Conservation (phyloP, 2,888 invertebrate genomes). For the Amiota communis region DNA sequence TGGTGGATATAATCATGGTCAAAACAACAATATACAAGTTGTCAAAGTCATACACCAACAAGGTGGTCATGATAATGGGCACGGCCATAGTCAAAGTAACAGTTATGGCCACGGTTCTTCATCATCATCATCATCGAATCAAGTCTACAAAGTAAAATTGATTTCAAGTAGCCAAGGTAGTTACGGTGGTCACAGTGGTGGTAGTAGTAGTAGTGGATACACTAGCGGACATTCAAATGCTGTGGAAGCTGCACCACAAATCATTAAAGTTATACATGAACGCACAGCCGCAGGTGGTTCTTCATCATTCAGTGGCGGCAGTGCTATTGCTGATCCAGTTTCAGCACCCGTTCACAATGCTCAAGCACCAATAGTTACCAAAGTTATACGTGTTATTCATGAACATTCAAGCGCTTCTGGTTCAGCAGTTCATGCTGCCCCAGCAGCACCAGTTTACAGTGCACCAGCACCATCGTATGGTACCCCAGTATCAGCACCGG, state of each 20-base stretch:
- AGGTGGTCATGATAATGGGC: constrained; percentile 23
- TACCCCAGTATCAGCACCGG: constrained; percentile 34
- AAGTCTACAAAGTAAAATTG: constrained; percentile 59
- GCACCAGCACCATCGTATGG: constrained; percentile 27
- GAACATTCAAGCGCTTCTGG: constrained; percentile 48
- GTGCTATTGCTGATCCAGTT: constrained; percentile 22
- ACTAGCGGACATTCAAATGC: constrained; percentile 36
- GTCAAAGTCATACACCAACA: constrained; percentile 39
- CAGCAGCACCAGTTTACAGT: constrained; percentile 21
- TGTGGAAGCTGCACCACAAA: constrained; percentile 43
- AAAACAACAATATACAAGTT: constrained; percentile 25
- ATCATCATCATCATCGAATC: constrained; percentile 39
- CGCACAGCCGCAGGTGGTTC: constrained; percentile 38
- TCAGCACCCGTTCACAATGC: constrained; percentile 20
- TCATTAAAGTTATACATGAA: constrained; percentile 57
- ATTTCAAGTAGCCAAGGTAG: constrained; percentile 47
- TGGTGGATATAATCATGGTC: constrained; percentile 13
- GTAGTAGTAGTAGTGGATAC: background rate
- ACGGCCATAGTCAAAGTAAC: background rate
- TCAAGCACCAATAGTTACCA: constrained; percentile 42
- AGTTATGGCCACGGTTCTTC: constrained; percentile 3
- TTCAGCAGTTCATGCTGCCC: constrained; percentile 1
- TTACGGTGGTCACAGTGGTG: constrained; percentile 36
- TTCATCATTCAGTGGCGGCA: background rate
- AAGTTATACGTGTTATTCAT: constrained; percentile 65